Percentiles rank a stretch among this genome's conserved stretches.
Conservation (phyloP, 37 sponge, comb jelly and placozoan genomes). For the Aplysina aerophoba region DNA sequence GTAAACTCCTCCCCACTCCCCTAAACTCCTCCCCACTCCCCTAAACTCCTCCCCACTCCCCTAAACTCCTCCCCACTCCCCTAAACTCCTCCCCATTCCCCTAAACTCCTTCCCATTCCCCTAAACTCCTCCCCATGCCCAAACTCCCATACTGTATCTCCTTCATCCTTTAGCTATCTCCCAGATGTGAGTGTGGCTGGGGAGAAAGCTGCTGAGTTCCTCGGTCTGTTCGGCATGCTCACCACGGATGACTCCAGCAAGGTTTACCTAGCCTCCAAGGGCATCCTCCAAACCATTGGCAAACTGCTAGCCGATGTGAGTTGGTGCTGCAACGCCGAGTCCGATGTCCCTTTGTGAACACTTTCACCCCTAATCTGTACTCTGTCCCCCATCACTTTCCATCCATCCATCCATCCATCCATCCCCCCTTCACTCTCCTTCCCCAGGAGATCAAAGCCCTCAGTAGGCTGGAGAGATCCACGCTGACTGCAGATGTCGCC, state of each 20-base stretch:
- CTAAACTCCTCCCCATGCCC: too few species aligned
- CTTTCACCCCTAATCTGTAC: too few species aligned
- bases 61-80: background rate
- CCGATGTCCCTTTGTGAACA: too few species aligned
- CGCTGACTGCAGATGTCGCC: slow-evolving; percentile 86
- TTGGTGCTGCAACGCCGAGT: background rate
- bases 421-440: too few species aligned
- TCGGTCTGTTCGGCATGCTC: slow-evolving; percentile 66
- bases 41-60: too few species aligned
- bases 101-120: too few species aligned
- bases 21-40: too few species aligned
- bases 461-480: slow-evolving; percentile 74
- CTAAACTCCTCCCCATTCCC: too few species aligned
- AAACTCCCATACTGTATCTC: background rate
- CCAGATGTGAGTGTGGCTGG: slow-evolving; percentile 73
- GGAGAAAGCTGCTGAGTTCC: slow-evolving; percentile 81
- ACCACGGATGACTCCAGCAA: slow-evolving; percentile 69
- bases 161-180: slow-evolving; percentile 53
- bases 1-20: too few species aligned
- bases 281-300: slow-evolving; percentile 72
- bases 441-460: slow-evolving; percentile 70
- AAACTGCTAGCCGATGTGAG: slow-evolving; percentile 53
- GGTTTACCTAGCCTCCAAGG: slow-evolving; percentile 74
- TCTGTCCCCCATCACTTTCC: too few species aligned
- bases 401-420: too few species aligned